Base-by-base conservation (phyloP, 2,113 vertebrate genomes). In the Prochilodus magdalenae region DNA sequence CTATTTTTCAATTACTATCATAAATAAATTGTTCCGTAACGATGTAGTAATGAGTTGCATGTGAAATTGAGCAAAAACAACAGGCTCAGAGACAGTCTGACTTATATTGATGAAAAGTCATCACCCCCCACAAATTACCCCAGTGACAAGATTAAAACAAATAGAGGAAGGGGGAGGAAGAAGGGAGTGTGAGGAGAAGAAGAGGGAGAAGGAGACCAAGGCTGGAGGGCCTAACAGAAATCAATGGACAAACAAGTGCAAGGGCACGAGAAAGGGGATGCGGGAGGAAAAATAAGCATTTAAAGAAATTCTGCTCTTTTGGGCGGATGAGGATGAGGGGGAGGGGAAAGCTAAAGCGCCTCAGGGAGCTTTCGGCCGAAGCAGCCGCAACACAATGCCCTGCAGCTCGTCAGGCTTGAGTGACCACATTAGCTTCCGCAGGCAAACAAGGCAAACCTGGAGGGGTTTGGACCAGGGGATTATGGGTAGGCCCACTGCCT, bases 111-210 rank as follows among this genome's bases (percentile, higher is more conserved):
- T 77, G 85, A 93, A 96, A 96, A 97, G 95, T 96, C 96, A 96
- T 97, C 97, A 97, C 95, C 94, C 94, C 91, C 92, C 94, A 95
- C 95, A 96, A 97, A 97, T 97, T 95, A 97, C 96, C 93, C 94
- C 67, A 63, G 95, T 94, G 94, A 95, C 95, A 97, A 96, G 94
- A 96, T 89, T 86, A 84, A 92, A 92, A 92, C 83, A 92, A 92
- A 93, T 91, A 89, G 92, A 91, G 40, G 51, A 30, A 8, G 65
- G 71, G 79, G 70, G 53, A 24, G 60, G 51, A 76, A n/a, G 14
- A 57, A 27, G 62, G 40, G 76, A 57, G 66, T 11, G 67, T 3
- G 79, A 72, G 75, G 77, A 70, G 84, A 80, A 12, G 22, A 77
- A 75, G 83, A 87, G 85, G n/a, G 86, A 80, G 73, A 84, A 89